Conservation (phyloP, 2,797 vertebrate genomes). For the Rhincodon typus region DNA sequence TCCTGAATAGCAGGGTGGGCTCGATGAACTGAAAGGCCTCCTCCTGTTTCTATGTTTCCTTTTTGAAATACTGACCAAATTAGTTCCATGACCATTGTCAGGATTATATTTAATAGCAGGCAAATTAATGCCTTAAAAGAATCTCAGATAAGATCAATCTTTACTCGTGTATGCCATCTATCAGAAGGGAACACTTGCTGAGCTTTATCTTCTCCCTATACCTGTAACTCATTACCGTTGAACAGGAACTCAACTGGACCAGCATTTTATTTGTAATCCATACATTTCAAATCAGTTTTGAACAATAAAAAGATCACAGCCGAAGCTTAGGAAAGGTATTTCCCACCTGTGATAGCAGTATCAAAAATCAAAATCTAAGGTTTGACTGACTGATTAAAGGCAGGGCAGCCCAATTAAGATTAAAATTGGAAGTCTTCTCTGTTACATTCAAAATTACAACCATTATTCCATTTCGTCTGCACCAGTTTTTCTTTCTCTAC, state of each 20-base stretch:
- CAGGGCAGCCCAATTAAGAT: neutral
- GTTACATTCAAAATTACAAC: neutral
- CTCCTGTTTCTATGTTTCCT: too few species aligned
- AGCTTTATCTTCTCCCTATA: neutral
- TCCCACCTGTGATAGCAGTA: neutral
- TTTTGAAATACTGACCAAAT: neutral
- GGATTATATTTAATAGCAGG: neutral
- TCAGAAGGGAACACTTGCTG: neutral
- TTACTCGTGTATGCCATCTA: neutral
- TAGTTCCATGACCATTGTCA: neutral
- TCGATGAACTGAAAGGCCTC: too few species aligned
- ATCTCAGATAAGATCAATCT: neutral
- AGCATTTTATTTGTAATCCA: neutral
- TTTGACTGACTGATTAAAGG: neutral
- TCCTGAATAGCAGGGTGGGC: too few species aligned
- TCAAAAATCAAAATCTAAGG: neutral
- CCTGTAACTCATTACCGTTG: neutral
- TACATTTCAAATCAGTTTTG: neutral
- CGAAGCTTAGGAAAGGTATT: neutral
- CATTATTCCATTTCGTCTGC: neutral
- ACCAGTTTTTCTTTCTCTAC: neutral
- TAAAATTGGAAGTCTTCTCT: neutral
- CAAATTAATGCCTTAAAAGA: neutral
- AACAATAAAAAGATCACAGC: neutral
- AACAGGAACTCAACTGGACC: too few species aligned